These are phyloP conservation scores for Scomber scombrus DNA, from an alignment of 2,113 vertebrate genomes.

Conservation along the genomic window DNA sequence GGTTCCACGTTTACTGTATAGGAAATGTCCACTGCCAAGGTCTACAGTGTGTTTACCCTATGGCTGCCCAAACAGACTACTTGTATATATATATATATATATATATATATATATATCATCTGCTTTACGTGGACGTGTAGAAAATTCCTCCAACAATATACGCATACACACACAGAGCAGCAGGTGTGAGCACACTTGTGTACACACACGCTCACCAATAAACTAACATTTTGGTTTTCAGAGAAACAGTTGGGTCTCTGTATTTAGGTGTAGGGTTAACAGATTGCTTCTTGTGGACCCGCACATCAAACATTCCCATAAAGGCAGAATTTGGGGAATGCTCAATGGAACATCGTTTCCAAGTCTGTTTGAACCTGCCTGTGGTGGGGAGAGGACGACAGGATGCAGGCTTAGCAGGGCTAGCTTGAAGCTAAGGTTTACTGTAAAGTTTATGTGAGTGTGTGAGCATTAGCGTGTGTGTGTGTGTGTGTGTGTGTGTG, in stretches of 20 bases:
- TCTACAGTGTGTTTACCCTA: constrained; percentile 34
- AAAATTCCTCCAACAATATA: constrained; percentile 11
- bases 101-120: constrained; percentile 8
- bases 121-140: constrained; percentile 11
- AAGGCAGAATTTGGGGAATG: constrained; percentile 65
- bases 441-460: constrained; percentile 46
- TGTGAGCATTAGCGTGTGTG: neutral
- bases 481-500: constrained; percentile 20
- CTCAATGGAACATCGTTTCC: constrained; percentile 40
- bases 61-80: constrained; percentile 26
- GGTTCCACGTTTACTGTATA: constrained; percentile 51
- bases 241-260: constrained; percentile 53
- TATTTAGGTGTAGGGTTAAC: constrained; percentile 57
- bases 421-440: constrained; percentile 46
- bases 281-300: constrained; percentile 54
- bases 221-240: constrained; percentile 24
- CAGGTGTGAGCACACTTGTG: constrained; percentile 26
- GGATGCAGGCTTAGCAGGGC: constrained; percentile 43
- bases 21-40: constrained; percentile 46
- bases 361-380: constrained; percentile 49
- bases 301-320: constrained; percentile 69
- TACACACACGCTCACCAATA: constrained; percentile 1
- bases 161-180: constrained; percentile 20
- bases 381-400: constrained; percentile 45
- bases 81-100: constrained; percentile 7